Conservation (phyloP, 2,797 vertebrate genomes). For the Enteromius trimaculatus region DNA sequence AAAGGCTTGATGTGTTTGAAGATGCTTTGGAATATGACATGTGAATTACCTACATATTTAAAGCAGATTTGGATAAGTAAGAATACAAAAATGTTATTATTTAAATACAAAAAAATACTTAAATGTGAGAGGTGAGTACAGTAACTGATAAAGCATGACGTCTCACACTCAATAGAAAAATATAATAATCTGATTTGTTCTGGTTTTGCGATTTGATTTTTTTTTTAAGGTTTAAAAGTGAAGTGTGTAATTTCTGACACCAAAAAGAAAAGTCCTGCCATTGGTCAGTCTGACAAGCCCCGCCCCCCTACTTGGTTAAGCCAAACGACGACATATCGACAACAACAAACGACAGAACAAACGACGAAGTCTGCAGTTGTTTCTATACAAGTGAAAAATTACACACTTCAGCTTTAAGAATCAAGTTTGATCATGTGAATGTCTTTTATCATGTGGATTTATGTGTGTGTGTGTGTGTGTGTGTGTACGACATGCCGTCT, state of each 20-base stretch:
- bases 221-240: neutral
- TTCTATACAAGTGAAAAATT: neutral
- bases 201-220: slow-evolving; percentile 59
- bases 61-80: slow-evolving; percentile 20
- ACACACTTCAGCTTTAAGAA: slow-evolving; percentile 25
- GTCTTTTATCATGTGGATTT: slow-evolving; percentile 83
- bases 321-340: neutral
- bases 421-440: slow-evolving; percentile 78
- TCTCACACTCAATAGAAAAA: slow-evolving; percentile 73
- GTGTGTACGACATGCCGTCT: slow-evolving; percentile 82
- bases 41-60: slow-evolving; percentile 22
- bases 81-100: neutral
- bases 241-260: slow-evolving; percentile 61
- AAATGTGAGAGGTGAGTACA: slow-evolving; percentile 33
- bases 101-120: slow-evolving; percentile 2
- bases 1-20: slow-evolving; percentile 30
- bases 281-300: neutral
- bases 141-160: slow-evolving; percentile 60
- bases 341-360: no score
- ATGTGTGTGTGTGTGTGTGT: slow-evolving; percentile 35
- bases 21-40: slow-evolving; percentile 40
- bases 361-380: neutral
- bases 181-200: slow-evolving; percentile 42
- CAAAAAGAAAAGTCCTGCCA: neutral
- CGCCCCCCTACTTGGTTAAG: neutral